Evolutionary conservation across 2,888 invertebrate genomes (phyloP).

Genomic region (Agrenia bidenticulata): DNA sequence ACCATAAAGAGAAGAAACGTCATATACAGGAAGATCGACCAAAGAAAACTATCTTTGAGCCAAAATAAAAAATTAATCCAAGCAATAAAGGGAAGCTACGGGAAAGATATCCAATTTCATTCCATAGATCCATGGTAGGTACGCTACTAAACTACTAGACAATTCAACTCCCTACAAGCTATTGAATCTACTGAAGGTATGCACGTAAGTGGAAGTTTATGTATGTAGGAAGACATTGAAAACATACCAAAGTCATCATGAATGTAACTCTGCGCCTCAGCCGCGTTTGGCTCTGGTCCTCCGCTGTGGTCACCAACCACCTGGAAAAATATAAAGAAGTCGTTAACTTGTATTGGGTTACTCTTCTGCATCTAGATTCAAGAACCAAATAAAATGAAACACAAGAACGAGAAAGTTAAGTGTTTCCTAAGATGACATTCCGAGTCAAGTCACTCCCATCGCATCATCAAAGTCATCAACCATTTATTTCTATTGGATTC

Average conservation of each 20-base stretch:
- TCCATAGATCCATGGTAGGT: constrained; percentile 2
- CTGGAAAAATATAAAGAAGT: constrained; percentile 21
- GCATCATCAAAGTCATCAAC: constrained; percentile 15
- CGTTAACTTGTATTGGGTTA: constrained; percentile 15
- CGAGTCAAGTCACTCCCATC: constrained; percentile 1
- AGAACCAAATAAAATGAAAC: neutral
- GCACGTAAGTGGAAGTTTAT: neutral
- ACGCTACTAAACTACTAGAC: neutral
- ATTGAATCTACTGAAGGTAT: neutral
- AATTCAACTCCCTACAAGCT: neutral
- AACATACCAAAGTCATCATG: constrained; percentile 42
- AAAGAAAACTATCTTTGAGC: neutral
- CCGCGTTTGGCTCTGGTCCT: constrained; percentile 32
- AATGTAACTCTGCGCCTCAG: constrained; percentile 38
- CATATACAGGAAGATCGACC: neutral
- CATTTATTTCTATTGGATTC: constrained; percentile 6
- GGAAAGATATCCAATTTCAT: constrained; percentile 21
- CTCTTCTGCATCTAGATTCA: neutral
- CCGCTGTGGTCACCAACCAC: constrained; percentile 31
- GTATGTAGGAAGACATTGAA: constrained; percentile 22
- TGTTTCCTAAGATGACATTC: constrained; percentile 19
- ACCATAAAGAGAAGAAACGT: neutral
- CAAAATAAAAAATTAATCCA: constrained; percentile 22
- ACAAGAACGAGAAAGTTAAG: constrained; percentile 12
- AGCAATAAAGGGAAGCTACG: constrained; percentile 18